Base-by-base conservation (phyloP, 2,888 invertebrate species). In the Cylloceria caligata region DNA sequence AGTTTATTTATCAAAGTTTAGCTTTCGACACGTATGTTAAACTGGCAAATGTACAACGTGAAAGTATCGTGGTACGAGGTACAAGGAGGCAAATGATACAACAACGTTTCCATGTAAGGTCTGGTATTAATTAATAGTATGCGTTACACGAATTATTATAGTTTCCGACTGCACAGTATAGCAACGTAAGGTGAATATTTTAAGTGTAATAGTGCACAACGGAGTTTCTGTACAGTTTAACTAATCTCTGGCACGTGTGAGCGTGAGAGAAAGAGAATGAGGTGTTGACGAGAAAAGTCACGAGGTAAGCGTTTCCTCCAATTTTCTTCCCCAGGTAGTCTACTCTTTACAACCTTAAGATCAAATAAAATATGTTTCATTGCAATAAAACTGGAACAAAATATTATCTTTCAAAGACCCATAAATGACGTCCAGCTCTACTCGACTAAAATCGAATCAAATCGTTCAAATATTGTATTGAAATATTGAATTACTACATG, bases 1-100 rank as follows among this genome's bases (percentile, higher is more conserved):
- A 68, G 52, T 60, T 67, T 52, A 42, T 73, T 73, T 24, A 34
- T 57, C 36, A 60, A 78, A 78, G 60, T 73, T 73, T 11, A 19
- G 45, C 36, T 3, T 7, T 11, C 34, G 34, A 34, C 27, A 5
- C 34, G 57, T 30, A n/a, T 57, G n/a, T 30, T 6, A 30, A 60
- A 36, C 34, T 19, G 34, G 7, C 19, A 60, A 60, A 36, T 34
- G 34, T 16, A 36, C 34, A 16, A 16, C 34, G 6, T 60, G 5
- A 4, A 13, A 3, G 13, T 24, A 52, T n/a, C 19, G 21, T 2
- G 34, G 60, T n/a, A 19, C 16, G 9, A 34, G 34, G 19, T 30
- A 13, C 9, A 30, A 27, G 55, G 13, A 3, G n/a, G n/a, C n/a
- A 6, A 9, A 42, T 42, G 42, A 9, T 24, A 55, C 30, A 30